Evolutionary conservation across 2,797 vertebrate genomes (phyloP), one percentile per base, ranked within the genome.

Genomic region (Iguana delicatissima): DNA sequence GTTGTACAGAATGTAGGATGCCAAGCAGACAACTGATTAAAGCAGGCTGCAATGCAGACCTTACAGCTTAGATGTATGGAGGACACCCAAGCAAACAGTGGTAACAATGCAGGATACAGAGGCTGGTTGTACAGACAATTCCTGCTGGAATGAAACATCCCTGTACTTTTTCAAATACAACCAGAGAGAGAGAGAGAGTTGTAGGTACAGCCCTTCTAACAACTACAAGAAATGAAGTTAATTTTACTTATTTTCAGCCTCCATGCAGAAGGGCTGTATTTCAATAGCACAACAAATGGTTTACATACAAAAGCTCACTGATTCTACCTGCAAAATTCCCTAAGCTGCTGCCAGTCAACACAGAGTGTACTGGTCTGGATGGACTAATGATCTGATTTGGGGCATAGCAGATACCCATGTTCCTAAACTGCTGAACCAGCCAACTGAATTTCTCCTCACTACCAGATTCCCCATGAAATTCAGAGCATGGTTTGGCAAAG

Each of bases 381-480:
- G n/a, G 12, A 79, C 10, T 79, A 10, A 84, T 46, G 57, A 8
- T 67, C 20, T 32, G 14, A 46, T 13, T 32, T 69, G 67, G 6
- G 24, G 26, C 24, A 20, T 64, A 26, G 26, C 64, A 69, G 42
- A 42, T 69, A 42, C 38, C 38, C 26, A 73, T 9, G 16, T 24
- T 35, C 57, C 46, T 46, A 67, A 32, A 85, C 26, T 29, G 35
- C 85, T 57, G n/a, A 57, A 57, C 18, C 29, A 35, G 72, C 18
- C 55, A 18, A 29, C 42, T 24, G 16, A 76, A 22, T 46, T 18
- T 76, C 29, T 18, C 55, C 8, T 82, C 76, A 62, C n/a, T 29
- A 46, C 22, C 79, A 76, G 72, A 67, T 83, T 55, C 35, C 59
- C 16, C 72, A 55, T 90, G 72, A 77, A 76, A 83, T 87, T 64